Percentiles rank a stretch among this genome's conserved stretches.
Evolutionary conservation across 2,113 vertebrate species (phyloP).

Genomic region (Piaya cayana): DNA sequence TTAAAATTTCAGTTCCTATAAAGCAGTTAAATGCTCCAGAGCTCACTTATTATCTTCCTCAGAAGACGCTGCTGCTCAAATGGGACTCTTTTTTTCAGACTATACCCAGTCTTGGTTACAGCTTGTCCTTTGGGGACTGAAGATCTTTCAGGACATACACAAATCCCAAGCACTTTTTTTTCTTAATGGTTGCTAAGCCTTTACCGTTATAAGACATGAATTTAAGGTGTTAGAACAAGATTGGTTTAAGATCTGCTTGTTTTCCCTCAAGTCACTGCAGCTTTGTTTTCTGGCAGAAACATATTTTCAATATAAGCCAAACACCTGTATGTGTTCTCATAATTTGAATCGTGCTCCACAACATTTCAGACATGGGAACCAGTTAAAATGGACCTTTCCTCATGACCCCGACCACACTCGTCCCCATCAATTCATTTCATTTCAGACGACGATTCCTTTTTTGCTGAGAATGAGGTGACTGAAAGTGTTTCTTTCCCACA

Average conservation of each 20-base stretch:
- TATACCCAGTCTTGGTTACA: neutral
- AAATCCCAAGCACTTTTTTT: neutral
- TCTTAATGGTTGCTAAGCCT: neutral
- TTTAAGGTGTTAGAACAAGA: neutral
- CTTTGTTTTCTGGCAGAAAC: neutral
- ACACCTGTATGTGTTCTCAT: neutral
- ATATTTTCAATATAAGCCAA: neutral
- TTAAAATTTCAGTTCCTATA: neutral
- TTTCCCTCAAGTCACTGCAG: neutral
- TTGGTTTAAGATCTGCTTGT: neutral
- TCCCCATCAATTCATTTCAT: neutral
- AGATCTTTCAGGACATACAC: neutral
- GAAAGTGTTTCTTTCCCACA: neutral
- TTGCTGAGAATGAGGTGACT: neutral
- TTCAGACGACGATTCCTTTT: neutral
- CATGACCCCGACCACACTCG: neutral
- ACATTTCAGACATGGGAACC: neutral
- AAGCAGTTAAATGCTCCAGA: neutral
- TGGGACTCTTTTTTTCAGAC: neutral
- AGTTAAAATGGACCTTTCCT: neutral
- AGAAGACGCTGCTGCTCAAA: neutral
- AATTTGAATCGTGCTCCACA: neutral
- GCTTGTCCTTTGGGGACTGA: neutral
- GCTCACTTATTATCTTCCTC: neutral
- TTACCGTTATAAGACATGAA: rapidly evolving